Evolutionary conservation across 1,140 invertebrate species (phyloP).

Genomic region (Calliphora vicina): DNA sequence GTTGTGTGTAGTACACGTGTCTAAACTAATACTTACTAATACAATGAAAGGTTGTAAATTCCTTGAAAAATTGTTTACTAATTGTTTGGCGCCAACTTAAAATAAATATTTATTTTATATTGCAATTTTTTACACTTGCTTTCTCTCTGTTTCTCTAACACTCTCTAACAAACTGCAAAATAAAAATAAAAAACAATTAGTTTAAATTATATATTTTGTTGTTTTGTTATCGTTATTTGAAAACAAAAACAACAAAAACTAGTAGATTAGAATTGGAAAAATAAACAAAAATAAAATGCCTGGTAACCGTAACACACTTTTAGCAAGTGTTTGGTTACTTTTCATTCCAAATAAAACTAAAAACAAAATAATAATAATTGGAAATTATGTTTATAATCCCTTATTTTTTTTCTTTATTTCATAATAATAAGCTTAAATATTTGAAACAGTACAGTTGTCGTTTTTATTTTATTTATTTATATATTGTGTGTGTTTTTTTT

Average conservation of each 20-base stretch:
- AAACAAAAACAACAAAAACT: neutral
- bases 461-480: too few relatives aligned
- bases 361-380: too few relatives aligned
- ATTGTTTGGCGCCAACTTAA: constrained; percentile 2
- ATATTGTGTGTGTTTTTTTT: too few relatives aligned
- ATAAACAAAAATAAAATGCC: neutral
- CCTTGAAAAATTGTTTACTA: neutral
- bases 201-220: neutral
- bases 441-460: too few relatives aligned
- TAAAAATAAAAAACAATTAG: neutral
- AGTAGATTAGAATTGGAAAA: neutral
- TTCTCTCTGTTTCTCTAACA: neutral
- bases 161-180: neutral
- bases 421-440: neutral
- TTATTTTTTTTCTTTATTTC: neutral
- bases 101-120: neutral
- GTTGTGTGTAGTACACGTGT: neutral
- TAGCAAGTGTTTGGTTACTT: neutral
- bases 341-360: too few relatives aligned
- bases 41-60: neutral
- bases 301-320: too few relatives aligned
- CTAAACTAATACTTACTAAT: neutral
- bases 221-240: neutral
- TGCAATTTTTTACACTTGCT: neutral
- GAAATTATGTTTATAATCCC: neutral